Evolutionary conservation across 2,888 invertebrate genomes (phyloP), one percentile per base, ranked within the genome.

Genomic region (Caenorhabditis sinica): DNA sequence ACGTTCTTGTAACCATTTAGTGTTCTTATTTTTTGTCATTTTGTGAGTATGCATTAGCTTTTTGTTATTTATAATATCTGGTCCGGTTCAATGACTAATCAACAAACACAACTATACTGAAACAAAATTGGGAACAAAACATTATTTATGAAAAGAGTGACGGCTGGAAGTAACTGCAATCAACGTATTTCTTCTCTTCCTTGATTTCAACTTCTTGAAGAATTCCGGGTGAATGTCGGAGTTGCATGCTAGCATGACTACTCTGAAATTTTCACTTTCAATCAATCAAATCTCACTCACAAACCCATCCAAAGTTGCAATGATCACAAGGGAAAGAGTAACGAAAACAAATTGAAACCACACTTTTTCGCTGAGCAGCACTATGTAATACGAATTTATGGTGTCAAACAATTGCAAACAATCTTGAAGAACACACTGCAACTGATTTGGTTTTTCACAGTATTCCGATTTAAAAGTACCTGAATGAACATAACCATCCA

Each of bases 301-400:
- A 5, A 17, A 71, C 61, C 77, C 77, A 51, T 77, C 77, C 9
- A 77, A 23, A n/a, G 68, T 40, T 9, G 60, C 23, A 20, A 77
- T 63, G 0, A 28, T 30, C 4, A 74, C 33, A 15, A 82, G 69
- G 5, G 75, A 76, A 25, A 76, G 33, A 0, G 75, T 75, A 4
- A 82, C 43, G n/a, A 63, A 76, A n/a, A 75, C 2, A 15, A 75
- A 76, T 17, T 71, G 75, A 28, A 63, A 82, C 82, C 82, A 82
- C 0, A 58, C n/a, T n/a, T 53, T 43, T 2, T 75, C 75, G n/a
- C 49, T 65, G 15, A 75, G 25, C 17, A 63, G 3, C 36, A 30
- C 65, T 15, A 65, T 65, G 43, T 43, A 72, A 9, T 56, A 65
- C 0, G 75, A 75, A 30, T 71, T 71, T 30, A 82, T n/a, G n/a